A percentile compares a stretch with the other conserved stretches of the same genome.
Evolutionary conservation across 2,797 vertebrate species (phyloP).

Genomic region (Fistularia tabacaria): DNA sequence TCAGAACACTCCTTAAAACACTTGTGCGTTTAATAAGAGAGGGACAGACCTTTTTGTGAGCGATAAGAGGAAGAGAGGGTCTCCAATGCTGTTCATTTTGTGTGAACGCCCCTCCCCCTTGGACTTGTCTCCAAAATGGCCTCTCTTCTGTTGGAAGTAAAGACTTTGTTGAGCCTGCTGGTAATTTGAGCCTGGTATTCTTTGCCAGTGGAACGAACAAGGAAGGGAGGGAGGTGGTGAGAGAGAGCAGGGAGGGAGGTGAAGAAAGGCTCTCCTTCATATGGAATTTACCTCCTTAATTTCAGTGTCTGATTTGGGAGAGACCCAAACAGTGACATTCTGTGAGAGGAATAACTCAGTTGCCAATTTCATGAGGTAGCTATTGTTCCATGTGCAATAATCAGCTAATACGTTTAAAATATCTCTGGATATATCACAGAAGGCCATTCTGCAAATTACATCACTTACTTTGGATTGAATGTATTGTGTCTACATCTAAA

Average conservation of each 20-base stretch:
- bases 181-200: slow-evolving; percentile 75
- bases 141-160: slow-evolving; percentile 64
- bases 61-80: slow-evolving; percentile 21
- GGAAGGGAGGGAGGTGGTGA: slow-evolving; percentile 36
- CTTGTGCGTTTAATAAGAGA: background rate
- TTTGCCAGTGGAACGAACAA: slow-evolving; percentile 56
- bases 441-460: too few species aligned
- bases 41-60: slow-evolving; percentile 1
- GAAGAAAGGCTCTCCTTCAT: slow-evolving; percentile 59
- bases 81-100: slow-evolving; percentile 55
- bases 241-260: slow-evolving; percentile 26
- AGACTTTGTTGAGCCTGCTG: slow-evolving; percentile 60
- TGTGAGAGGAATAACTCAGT: slow-evolving; percentile 18
- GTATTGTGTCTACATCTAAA: too few species aligned
- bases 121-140: slow-evolving; percentile 71
- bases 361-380: too few species aligned
- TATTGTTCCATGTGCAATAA: too few species aligned
- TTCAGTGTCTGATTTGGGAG: slow-evolving; percentile 48
- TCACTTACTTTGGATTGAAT: too few species aligned
- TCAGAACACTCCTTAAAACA: background rate
- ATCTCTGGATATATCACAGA: too few species aligned
- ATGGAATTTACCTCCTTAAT: slow-evolving; percentile 57
- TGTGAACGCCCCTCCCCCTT: slow-evolving; percentile 42
- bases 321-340: slow-evolving; percentile 46
- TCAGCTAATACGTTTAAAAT: too few species aligned